phyloP scores from a whole-genome alignment of 2,797 vertebrate genomes.

The Apogon talboti region DNA sequence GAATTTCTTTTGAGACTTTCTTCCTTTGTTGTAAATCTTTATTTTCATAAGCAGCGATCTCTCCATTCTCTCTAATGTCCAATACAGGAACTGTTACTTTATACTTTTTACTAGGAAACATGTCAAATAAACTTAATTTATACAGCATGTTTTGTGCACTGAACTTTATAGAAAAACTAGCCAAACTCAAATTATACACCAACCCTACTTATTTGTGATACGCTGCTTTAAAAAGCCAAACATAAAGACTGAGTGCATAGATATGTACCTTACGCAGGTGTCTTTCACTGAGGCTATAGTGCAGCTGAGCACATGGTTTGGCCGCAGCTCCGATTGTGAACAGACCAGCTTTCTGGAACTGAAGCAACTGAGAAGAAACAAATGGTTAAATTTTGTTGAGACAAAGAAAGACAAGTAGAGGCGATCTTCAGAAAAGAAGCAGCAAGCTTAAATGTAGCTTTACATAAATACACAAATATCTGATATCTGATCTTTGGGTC shows the following conservation, averaged over 20 bases:
- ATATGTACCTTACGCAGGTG: conserved; percentile 77
- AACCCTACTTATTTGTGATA: neutral
- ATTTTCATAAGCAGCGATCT: neutral
- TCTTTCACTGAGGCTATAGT: conserved; percentile 86
- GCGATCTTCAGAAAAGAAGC: neutral
- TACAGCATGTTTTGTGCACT: neutral
- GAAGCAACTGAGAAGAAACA: conserved; percentile 82
- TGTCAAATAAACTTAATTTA: conserved; percentile 5
- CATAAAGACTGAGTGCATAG: conserved; percentile 7
- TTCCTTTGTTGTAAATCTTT: neutral
- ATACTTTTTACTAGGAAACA: neutral
- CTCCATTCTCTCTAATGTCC: neutral
- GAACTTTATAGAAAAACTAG: neutral
- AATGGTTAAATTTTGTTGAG: neutral
- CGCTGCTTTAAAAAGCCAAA: neutral
- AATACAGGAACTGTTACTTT: neutral
- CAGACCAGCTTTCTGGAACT: conserved; percentile 86
- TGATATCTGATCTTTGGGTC: too few species aligned
- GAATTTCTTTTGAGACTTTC: conserved; percentile 1
- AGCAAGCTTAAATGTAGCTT: too few species aligned
- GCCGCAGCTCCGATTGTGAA: conserved; percentile 83
- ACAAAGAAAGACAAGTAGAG: conserved; percentile 7
- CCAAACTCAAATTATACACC: neutral
- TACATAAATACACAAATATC: too few species aligned
- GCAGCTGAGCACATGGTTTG: conserved; percentile 89